A percentile compares a stretch with the other conserved stretches of the same genome.
Conservation (phyloP, 2,888 invertebrate genomes). For the Drosophila leonis region DNA sequence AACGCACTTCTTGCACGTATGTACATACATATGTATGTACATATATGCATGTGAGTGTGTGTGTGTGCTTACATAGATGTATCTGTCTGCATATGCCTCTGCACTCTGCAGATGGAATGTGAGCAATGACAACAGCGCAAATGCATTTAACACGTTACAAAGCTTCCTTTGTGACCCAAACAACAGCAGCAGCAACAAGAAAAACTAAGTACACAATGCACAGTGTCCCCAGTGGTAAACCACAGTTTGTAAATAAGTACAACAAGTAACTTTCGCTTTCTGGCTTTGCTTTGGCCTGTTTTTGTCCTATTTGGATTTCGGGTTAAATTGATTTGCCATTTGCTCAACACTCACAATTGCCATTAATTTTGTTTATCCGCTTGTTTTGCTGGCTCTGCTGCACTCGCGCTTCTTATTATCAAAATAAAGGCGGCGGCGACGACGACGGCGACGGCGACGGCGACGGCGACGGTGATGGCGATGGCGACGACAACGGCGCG, state of each 20-base stretch:
- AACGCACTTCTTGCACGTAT: conserved; percentile 35
- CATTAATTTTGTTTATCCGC: conserved; percentile 36
- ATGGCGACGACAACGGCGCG: conserved; percentile 26
- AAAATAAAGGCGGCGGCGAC: conserved; percentile 36
- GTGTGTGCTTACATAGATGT: not conserved
- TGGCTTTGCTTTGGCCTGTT: not conserved
- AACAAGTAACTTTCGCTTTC: conserved; percentile 48
- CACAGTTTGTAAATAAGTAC: conserved; percentile 22
- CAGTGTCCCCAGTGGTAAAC: conserved; percentile 21
- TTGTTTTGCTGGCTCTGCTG: conserved; percentile 17
- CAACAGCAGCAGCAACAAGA: conserved; percentile 1
- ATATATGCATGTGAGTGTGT: not conserved
- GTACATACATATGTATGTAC: not conserved
- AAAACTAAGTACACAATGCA: conserved; percentile 16
- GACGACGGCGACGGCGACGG: too few species aligned
- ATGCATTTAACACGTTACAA: conserved; percentile 33
- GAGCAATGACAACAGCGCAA: conserved; percentile 25
- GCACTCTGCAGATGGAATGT: conserved; percentile 45
- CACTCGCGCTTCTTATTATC: conserved; percentile 47
- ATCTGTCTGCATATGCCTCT: conserved; percentile 12
- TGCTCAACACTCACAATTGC: conserved; percentile 51
- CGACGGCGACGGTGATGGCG: conserved; percentile 14
- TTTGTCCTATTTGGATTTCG: conserved; percentile 22
- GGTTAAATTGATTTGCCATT: conserved; percentile 40
- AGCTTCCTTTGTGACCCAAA: conserved; percentile 53